These are phyloP conservation scores for Micrasema minimum DNA, from an alignment of 1,140 invertebrate species.

Conservation along the genomic window DNA sequence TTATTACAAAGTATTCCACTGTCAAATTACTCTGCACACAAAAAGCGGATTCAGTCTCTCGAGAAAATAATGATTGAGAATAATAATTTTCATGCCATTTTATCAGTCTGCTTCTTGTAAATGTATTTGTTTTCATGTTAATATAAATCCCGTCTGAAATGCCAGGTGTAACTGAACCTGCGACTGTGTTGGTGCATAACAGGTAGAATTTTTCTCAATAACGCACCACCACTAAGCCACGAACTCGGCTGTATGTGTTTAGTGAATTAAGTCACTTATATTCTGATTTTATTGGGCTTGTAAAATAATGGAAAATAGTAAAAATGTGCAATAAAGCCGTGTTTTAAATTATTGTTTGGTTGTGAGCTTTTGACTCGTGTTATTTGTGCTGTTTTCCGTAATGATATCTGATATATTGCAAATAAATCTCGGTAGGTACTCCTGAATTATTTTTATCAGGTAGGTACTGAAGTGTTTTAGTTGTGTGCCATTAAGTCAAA, in stretches of 20 bases:
- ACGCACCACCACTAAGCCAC: neutral
- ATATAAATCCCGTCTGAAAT: too few relatives aligned
- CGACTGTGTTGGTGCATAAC: conserved; percentile 8
- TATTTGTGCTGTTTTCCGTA: neutral
- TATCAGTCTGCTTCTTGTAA: too few relatives aligned
- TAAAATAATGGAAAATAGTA: neutral
- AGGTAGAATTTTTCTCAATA: conserved; percentile 11
- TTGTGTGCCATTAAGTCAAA: too few relatives aligned
- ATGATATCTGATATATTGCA: neutral
- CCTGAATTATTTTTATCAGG: neutral
- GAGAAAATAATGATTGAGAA: too few relatives aligned
- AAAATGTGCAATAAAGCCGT: too few relatives aligned
- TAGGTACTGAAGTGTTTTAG: neutral
- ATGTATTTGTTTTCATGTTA: too few relatives aligned
- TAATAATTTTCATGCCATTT: too few relatives aligned
- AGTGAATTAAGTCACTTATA: conserved; percentile 30
- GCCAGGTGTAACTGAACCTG: conserved; percentile 24
- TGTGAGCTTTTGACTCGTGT: neutral
- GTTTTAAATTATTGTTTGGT: neutral
- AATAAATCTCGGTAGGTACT: conserved; percentile 21
- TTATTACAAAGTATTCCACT: too few relatives aligned
- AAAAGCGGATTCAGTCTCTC: too few relatives aligned
- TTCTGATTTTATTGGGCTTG: neutral
- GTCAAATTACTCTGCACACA: too few relatives aligned
- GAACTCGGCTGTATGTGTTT: conserved; percentile 12